These are phyloP conservation scores for Sebastes trivittatus DNA, from an alignment of 2,797 vertebrate genomes.

Conservation along the genomic window DNA sequence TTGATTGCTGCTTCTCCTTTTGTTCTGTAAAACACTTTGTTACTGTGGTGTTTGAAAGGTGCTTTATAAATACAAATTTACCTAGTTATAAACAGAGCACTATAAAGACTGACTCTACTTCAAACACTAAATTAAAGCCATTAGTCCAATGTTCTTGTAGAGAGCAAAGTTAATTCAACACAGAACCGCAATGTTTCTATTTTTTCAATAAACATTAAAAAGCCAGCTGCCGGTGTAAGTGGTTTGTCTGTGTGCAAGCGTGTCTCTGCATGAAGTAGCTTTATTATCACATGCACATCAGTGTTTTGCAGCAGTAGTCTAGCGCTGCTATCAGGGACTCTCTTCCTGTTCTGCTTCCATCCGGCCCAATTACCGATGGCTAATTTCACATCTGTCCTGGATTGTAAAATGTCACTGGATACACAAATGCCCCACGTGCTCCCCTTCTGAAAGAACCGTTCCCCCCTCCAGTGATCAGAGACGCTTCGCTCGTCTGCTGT, in stretches of 20 bases:
- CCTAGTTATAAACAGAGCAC: constrained; percentile 28
- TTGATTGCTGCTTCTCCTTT: constrained; percentile 29
- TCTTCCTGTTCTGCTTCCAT: constrained; percentile 57
- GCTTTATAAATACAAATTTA: constrained; percentile 46
- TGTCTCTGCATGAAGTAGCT: constrained; percentile 62
- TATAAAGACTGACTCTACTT: constrained; percentile 39
- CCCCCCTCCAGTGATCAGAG: constrained; percentile 60
- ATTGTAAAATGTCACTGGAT: constrained; percentile 73
- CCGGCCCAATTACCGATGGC: constrained; percentile 62
- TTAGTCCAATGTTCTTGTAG: constrained; percentile 59
- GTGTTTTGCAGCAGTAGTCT: constrained; percentile 51
- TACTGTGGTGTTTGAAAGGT: constrained; percentile 30
- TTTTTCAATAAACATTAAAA: constrained; percentile 65
- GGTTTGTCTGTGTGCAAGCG: constrained; percentile 28
- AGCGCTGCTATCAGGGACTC: constrained; percentile 51
- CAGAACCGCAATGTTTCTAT: constrained; percentile 42
- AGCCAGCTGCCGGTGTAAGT: constrained; percentile 65
- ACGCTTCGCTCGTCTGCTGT: constrained; percentile 39
- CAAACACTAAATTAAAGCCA: constrained; percentile 60
- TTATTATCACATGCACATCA: constrained; percentile 65
- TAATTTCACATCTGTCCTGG: constrained; percentile 75
- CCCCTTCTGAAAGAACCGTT: constrained; percentile 43
- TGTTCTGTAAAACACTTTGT: constrained; percentile 40
- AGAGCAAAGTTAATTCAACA: constrained; percentile 60
- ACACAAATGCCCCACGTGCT: constrained; percentile 33